phyloP scores from a whole-genome alignment of 2,113 vertebrate genomes.

The Prietella phreatophila region DNA sequence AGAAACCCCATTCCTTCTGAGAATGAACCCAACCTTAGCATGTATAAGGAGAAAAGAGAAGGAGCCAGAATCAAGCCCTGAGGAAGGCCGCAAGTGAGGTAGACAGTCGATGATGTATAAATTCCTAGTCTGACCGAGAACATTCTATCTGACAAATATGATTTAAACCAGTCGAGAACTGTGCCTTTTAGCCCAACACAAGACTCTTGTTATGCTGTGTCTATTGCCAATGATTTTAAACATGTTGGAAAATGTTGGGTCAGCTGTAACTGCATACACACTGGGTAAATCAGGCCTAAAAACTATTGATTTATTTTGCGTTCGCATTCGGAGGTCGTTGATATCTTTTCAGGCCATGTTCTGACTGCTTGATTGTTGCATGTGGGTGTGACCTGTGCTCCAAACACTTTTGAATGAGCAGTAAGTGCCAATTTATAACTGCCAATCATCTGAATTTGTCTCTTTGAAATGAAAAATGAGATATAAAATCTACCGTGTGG shows the following conservation, averaged over 20 bases:
- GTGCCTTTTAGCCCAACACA: no score
- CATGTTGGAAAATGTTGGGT: background rate
- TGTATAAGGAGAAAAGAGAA: no score
- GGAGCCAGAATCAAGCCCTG: no score
- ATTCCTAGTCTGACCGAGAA: no score
- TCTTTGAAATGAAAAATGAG: background rate
- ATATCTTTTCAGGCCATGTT: background rate
- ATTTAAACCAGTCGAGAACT: no score
- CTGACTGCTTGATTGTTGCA: background rate
- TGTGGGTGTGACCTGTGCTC: background rate
- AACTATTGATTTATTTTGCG: background rate
- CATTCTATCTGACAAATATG: no score
- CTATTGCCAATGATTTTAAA: background rate
- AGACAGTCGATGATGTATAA: no score
- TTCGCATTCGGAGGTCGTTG: background rate
- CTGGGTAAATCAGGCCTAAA: background rate
- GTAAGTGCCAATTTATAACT: background rate
- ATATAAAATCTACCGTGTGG: background rate
- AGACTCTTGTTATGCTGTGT: no score
- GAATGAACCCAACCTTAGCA: no score
- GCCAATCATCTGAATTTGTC: background rate
- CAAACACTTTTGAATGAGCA: background rate
- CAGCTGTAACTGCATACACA: background rate
- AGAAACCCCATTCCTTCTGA: no score
- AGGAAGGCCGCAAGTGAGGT: no score